These are phyloP conservation scores for Ennomos fuscantarius DNA, from an alignment of 2,888 invertebrate genomes.

Conservation along the genomic window DNA sequence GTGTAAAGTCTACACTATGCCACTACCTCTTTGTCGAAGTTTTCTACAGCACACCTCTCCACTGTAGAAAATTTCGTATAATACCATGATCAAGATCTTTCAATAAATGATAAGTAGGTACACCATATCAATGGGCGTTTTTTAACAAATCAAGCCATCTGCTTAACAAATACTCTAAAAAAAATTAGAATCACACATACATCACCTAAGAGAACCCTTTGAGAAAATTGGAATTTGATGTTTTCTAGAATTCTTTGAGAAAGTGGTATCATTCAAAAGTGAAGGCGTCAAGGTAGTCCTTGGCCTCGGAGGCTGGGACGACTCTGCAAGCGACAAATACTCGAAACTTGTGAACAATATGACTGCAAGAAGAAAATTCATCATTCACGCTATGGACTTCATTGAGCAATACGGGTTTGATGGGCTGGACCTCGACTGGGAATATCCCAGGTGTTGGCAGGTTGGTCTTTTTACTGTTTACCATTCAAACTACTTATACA, in stretches of 20 bases:
- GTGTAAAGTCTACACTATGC: not conserved
- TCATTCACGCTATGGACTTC: slow-evolving; percentile 90
- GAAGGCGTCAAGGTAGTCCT: slow-evolving; percentile 92
- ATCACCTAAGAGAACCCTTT: too few species aligned
- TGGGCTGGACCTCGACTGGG: slow-evolving; percentile 97
- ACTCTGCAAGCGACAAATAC: slow-evolving; percentile 96
- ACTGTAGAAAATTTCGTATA: too few species aligned
- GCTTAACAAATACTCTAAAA: too few species aligned
- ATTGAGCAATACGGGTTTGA: slow-evolving; percentile 93
- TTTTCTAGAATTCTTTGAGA: slow-evolving; percentile 91
- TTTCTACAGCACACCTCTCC: too few species aligned
- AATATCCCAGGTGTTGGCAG: slow-evolving; percentile 97
- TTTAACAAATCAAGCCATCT: too few species aligned
- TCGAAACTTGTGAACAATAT: slow-evolving; percentile 91
- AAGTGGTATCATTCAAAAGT: slow-evolving; percentile 90
- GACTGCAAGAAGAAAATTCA: slow-evolving; percentile 89
- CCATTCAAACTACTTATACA: too few species aligned
- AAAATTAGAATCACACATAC: too few species aligned
- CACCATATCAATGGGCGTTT: too few species aligned
- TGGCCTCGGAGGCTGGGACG: slow-evolving; percentile 98
- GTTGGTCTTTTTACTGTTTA: slow-evolving; percentile 56
- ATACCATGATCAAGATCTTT: too few species aligned
- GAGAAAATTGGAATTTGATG: too few species aligned
- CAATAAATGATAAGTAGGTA: too few species aligned
- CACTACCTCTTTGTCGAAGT: too few species aligned